Base-by-base conservation (phyloP, 2,113 vertebrate species). In the Promerops cafer region DNA sequence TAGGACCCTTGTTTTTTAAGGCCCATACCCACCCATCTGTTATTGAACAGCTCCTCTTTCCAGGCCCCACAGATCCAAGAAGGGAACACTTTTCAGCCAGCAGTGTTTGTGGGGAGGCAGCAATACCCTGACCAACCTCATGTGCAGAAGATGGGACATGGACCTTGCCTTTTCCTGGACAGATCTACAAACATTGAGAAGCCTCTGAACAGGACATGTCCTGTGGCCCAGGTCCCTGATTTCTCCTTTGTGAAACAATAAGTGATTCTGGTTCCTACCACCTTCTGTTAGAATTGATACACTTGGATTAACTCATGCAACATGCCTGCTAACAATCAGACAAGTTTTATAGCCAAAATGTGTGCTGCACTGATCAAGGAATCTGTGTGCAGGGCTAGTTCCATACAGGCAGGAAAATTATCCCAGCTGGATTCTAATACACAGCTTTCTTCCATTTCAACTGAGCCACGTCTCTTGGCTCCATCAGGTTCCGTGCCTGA, bases 401-500 rank as follows among this genome's bases (percentile, higher is more conserved):
- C 65, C 4, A n/a, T 1, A 13, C 9, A 61, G 56, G 26, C 2
- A 10, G 44, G 76, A 35, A 35, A 83, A 35, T 52, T 1, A 80
- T 30, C 53, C 42, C 7, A 5, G 28, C 7, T 11, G 20, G 16
- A 56, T 31, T 10, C 3, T 23, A 54, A 30, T 1, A 7, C 6
- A 14, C 28, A 44, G 20, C 15, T 87, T 76, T 59, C 64, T 64
- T 22, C 44, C 31, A 3, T 50, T 68, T 37, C 33, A 42, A 54
- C 4, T 7, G 21, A 77, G 44, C 30, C 68, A 30, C 0, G 0
- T 26, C n/a, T 59, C 44, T 40, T 23, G 40, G 84, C 42, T 83
- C 70, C 24, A n/a, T 4, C 50, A 39, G 35, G 37, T 16, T 70
- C 17, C 0, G 0, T 56, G 70, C 45, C 50, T 7, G 4, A 59